Evolutionary conservation across 2,797 vertebrate species (phyloP), one percentile per base, ranked within the genome.

Genomic region (Cirrhinus mrigala): DNA sequence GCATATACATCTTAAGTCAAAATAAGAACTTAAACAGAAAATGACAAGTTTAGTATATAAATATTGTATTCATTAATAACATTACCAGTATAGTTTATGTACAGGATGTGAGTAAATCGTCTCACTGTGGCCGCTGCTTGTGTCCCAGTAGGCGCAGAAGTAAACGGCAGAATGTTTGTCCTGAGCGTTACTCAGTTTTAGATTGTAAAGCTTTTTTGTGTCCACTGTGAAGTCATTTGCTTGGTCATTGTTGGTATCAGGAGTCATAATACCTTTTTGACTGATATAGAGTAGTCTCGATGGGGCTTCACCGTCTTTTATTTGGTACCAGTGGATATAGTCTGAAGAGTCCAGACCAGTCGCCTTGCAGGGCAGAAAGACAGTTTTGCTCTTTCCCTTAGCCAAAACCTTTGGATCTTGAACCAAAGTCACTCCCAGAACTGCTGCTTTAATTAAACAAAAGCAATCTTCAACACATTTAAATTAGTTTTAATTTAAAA

Each of bases 241-340:
- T 24, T 87, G 60, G 1, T 3, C 14, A 75, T 87, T 79, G 37
- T 4, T 40, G 3, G 40, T 40, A 40, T 40, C 40, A 40, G 4
- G 40, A 40, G 40, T 58, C 8, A 56, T 1, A 24, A 0, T 1
- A 24, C 70, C 86, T 14, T 1, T 12, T 24, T 24, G 0, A 62
- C 4, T 81, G 27, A 87, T 40, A 40, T 40, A 6, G 40, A 40
- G 79, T 2, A 90, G 48, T 27, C 89, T 87, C 9, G 66, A 88
- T 7, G 88, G 82, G 15, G 24, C 27, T 79, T 85, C 52, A 18
- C 74, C 75, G 0, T 87, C 73, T 54, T 27, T 87, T 56, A 89
- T 85, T 69, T 85, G 90, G 70, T 90, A 90, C 85, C 90, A 90
- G 16, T 87, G 86, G 11, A 90, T 11, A 33, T 52, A 37, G 0